Evolutionary conservation across 2,797 vertebrate genomes (phyloP), one percentile per base, ranked within the genome.

Genomic region (Erethizon dorsatum): DNA sequence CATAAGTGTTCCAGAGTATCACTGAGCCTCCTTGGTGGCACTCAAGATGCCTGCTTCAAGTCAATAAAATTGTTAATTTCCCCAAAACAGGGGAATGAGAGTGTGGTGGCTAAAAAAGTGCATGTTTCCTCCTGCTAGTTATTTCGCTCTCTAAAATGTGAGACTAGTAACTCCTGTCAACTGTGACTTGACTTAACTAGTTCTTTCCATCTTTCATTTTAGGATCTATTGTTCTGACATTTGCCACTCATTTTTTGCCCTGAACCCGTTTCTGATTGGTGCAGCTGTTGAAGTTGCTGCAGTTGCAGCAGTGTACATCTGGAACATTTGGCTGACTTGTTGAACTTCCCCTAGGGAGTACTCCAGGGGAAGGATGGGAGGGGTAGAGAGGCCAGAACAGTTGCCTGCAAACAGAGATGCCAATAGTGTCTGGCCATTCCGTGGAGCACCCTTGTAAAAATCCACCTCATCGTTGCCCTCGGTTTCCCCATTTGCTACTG

Each of bases 321-420:
- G 98, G 97, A 97, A 96, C 91, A 93, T 96, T 98, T 98, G 97
- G 97, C 98, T 98, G 97, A 98, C 97, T 98, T 98, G 97, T 97
- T 98, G 97, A 96, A 98, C 96, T 97, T 97, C 90, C 97, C 97
- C 97, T 75, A 96, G 96, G 97, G 96, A 97, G 84, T 96, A 90
- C 90, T 97, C 90, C 87, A 94, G 80, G 56, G 96, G 95, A 90
- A 96, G 77, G 77, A 95, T 63, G 92, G 97, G 93, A 96, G 96
- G 94, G 84, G 87, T 95, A 79, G 93, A 98, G 95, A 96, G 95
- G 84, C 93, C 95, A 97, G 94, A 97, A 96, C 87, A 96, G 93
- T 98, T 97, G 97, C 89, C 82, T 96, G 91, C 24, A 91, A 95
- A 95, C 41, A 83, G 85, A 95, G 91, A 94, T 93, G 91, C 91